A percentile compares a stretch with the other conserved stretches of the same genome.
phyloP scores from a whole-genome alignment of 2,113 vertebrate genomes.

The Sphaerodactylus townsendi region DNA sequence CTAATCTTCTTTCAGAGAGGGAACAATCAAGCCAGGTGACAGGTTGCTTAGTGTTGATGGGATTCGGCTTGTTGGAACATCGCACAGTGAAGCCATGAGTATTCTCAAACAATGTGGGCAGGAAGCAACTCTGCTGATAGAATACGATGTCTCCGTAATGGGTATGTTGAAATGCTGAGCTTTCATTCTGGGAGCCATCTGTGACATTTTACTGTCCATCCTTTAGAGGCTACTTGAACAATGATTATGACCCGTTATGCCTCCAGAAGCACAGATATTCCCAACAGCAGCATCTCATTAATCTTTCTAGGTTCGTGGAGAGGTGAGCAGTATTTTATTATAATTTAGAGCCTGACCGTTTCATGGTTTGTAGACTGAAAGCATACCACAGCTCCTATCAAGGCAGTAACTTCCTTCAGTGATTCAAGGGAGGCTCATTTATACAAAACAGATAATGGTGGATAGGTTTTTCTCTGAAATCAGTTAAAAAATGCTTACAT shows the following conservation, averaged over 20 bases:
- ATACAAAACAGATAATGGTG: slow-evolving; percentile 49
- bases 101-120: slow-evolving; percentile 97
- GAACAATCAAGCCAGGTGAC: slow-evolving; percentile 94
- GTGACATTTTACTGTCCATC: slow-evolving; percentile 24
- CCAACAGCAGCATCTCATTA: slow-evolving; percentile 44
- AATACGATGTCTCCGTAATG: slow-evolving; percentile 97
- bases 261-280: slow-evolving; percentile 33
- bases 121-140: slow-evolving; percentile 92
- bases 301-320: slow-evolving; percentile 64
- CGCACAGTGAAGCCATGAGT: slow-evolving; percentile 93
- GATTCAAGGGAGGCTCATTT: slow-evolving; percentile 23
- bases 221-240: slow-evolving; percentile 44
- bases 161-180: slow-evolving; percentile 73
- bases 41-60: slow-evolving; percentile 95
- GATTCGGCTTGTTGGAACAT: slow-evolving; percentile 92
- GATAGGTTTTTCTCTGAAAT: slow-evolving; percentile 30
- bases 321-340: slow-evolving; percentile 62
- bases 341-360: slow-evolving; percentile 49
- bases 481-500: slow-evolving; percentile 28
- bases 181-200: not conserved
- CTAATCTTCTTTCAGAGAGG: slow-evolving; percentile 83
- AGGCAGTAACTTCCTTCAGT: slow-evolving; percentile 60
- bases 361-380: slow-evolving; percentile 51
- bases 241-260: slow-evolving; percentile 25
- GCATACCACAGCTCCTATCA: slow-evolving; percentile 41